phyloP scores from a whole-genome alignment of 2,888 invertebrate species.

The Scaptomyza parva region DNA sequence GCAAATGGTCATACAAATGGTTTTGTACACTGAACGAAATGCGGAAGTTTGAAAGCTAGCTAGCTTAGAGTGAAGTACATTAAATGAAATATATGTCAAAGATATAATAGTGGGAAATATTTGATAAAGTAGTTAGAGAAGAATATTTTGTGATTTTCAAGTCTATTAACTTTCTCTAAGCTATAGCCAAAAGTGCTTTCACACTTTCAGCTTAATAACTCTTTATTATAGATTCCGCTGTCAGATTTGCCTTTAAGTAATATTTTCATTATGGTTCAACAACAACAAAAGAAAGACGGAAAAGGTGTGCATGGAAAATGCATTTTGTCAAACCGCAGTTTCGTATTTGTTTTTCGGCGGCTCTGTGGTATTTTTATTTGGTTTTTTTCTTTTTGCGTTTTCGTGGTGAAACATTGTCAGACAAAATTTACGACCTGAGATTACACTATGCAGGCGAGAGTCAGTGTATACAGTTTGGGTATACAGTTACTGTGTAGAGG shows the following conservation, averaged over 20 bases:
- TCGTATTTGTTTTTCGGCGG: slow-evolving; percentile 31
- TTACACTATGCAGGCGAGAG: slow-evolving; percentile 28
- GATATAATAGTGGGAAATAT: no score
- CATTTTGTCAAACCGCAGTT: slow-evolving; percentile 2
- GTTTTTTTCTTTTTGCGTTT: neutral
- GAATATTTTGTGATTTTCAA: no score
- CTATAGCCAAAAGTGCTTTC: neutral
- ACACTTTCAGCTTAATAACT: neutral
- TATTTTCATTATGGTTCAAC: neutral
- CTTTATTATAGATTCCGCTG: slow-evolving; percentile 3
- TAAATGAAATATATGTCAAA: no score
- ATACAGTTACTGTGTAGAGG: neutral
- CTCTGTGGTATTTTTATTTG: slow-evolving; percentile 32
- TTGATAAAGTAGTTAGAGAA: no score
- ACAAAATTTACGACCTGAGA: slow-evolving; percentile 58
- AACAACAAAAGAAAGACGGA: no score
- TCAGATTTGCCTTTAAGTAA: neutral
- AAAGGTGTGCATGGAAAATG: neutral
- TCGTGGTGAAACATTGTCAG: slow-evolving; percentile 52
- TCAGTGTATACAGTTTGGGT: neutral
- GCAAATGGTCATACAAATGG: slow-evolving; percentile 14
- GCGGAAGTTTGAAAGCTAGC: neutral
- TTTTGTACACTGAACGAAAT: neutral
- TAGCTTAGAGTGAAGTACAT: no score
- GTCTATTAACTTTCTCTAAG: neutral